Evolutionary conservation across 2,113 vertebrate species (phyloP), one percentile per base, ranked within the genome.

Genomic region (Dromaius novaehollandiae): DNA sequence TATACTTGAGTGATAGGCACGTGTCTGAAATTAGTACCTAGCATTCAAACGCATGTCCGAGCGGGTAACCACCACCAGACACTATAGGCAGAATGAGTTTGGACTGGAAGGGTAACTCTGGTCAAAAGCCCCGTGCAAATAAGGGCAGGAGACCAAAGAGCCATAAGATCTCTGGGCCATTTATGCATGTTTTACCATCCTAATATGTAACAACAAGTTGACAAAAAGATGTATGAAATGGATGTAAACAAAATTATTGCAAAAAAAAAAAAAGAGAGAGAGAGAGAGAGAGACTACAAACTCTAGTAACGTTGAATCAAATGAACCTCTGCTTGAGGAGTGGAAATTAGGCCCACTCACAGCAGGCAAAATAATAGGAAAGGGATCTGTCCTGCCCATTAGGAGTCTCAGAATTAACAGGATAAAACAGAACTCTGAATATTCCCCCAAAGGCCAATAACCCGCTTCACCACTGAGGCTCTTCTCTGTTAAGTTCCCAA

Each of bases 11-110:
- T 80, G 81, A 86, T 22, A 95, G 71, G 79, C 84, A 93, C 61
- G 82, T 82, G 32, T 86, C 76, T 91, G 93, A 91, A 95, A 89
- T 89, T 56, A 93, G 81, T 51, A 86, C 44, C 76, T 91, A 56
- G 18, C 38, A 30, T 75, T 55, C 44, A 91, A 74, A 89, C 25
- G 6, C 26, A 71, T 61, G 66, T 63, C 77, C 44, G 73, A 61
- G 79, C 18, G 56, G 84, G 11, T 86, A 70, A 91, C 28, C 15
- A 79, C 50, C 65, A 63, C 84, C 56, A 79, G 44, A n/a, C 86
- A 70, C 38, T 74, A 40, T 12, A 68, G 13, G 7, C 19, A 58
- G 58, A 4, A n/a, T 6, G 50, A 55, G 28, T 32, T 66, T 34
- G 61, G 56, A 75, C 26, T 40, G 17, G 32, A 65, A 76, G 9